Percentiles rank a stretch among this genome's conserved stretches.
These are phyloP conservation scores for Ferdinandea cuprea DNA, from an alignment of 2,888 invertebrate genomes.

Conservation along the genomic window DNA sequence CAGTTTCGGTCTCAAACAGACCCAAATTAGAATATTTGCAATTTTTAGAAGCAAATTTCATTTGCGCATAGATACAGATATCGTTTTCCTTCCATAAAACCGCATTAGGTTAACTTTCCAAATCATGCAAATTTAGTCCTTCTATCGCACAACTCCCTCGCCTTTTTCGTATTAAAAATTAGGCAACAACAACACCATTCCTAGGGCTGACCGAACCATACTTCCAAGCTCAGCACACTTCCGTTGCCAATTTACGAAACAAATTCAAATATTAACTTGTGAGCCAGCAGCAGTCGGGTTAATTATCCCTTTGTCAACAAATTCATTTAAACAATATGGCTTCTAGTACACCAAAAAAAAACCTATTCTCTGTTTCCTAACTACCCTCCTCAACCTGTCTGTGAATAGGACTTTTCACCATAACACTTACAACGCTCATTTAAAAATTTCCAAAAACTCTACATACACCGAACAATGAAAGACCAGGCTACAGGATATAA, in stretches of 20 bases:
- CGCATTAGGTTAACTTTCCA: too few relatives aligned
- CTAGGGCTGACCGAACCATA: slow-evolving; percentile 19
- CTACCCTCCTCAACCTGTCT: slow-evolving; percentile 28
- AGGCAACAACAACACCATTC: background rate
- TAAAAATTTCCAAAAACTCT: slow-evolving; percentile 56
- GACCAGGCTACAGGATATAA: background rate
- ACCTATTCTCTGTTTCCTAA: slow-evolving; percentile 10
- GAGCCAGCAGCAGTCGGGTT: slow-evolving; percentile 31
- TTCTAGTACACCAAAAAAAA: slow-evolving; percentile 36
- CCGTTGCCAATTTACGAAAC: slow-evolving; percentile 1
- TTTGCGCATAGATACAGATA: too few relatives aligned
- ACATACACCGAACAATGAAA: slow-evolving; percentile 33
- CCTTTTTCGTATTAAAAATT: background rate
- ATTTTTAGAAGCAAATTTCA: too few relatives aligned
- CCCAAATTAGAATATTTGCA: too few relatives aligned
- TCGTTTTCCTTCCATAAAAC: too few relatives aligned
- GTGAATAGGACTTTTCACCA: slow-evolving; percentile 8
- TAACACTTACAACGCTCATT: slow-evolving; percentile 55
- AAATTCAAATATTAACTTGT: slow-evolving; percentile 32
- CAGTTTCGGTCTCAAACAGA: too few relatives aligned
- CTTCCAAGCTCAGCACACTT: slow-evolving; percentile 1
- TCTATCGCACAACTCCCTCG: background rate
- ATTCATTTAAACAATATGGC: slow-evolving; percentile 48
- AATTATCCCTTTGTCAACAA: slow-evolving; percentile 62
- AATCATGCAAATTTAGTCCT: background rate